phyloP scores from a whole-genome alignment of 1,140 invertebrate genomes.

The Drosophila truncata region DNA sequence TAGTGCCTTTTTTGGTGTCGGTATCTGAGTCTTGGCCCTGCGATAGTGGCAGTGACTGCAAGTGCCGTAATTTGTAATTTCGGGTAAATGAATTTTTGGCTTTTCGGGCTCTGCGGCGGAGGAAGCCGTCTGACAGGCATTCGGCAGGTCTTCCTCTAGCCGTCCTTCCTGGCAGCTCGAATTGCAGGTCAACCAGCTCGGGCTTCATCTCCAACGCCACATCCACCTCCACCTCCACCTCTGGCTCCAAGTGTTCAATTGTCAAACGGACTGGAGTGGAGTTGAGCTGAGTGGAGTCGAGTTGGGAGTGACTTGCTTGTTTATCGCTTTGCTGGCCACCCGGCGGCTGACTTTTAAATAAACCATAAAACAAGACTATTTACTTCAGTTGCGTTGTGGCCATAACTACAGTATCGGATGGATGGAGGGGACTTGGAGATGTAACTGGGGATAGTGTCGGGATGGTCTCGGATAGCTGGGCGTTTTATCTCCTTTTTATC shows the following conservation, averaged over 20 bases:
- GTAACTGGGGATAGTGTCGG: conserved; percentile 9
- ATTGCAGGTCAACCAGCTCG: conserved; percentile 51
- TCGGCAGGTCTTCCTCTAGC: conserved; percentile 55
- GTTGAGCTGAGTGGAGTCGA: conserved; percentile 9
- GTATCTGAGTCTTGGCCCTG: conserved; percentile 21
- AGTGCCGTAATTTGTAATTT: conserved; percentile 84
- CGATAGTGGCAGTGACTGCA: conserved; percentile 58
- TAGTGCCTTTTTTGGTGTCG: conserved; percentile 14
- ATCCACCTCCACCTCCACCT: not conserved
- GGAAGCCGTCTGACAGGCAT: conserved; percentile 45
- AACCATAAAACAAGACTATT: conserved; percentile 84
- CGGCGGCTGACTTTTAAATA: conserved; percentile 72
- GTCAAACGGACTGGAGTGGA: conserved; percentile 49
- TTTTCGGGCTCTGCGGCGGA: conserved; percentile 23
- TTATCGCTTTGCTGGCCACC: conserved; percentile 50
- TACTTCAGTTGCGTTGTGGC: conserved; percentile 79
- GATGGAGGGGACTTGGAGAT: not conserved
- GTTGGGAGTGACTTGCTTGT: conserved; percentile 54
- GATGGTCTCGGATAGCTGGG: conserved; percentile 38
- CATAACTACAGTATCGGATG: conserved; percentile 55
- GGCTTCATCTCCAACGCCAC: not conserved
- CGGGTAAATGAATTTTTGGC: conserved; percentile 82
- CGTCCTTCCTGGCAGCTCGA: conserved; percentile 18
- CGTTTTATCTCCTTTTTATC: conserved; percentile 81
- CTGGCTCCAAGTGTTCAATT: conserved; percentile 61